Conservation (phyloP, 2,888 invertebrate species). For the Brassicogethes aeneus region DNA sequence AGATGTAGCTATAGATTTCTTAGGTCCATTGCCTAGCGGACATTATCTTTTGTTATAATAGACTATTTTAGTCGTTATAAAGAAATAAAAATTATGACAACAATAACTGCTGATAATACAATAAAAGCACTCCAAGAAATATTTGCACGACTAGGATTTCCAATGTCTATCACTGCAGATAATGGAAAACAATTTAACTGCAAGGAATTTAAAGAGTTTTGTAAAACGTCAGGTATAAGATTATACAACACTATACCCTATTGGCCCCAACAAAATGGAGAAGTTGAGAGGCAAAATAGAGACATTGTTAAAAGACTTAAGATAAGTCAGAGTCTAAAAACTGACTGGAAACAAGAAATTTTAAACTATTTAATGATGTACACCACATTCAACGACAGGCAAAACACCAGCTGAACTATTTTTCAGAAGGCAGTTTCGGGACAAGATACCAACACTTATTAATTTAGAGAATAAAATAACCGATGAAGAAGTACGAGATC, state of each 20-base stretch:
- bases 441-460: constrained; percentile 9
- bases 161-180: constrained; percentile 16
- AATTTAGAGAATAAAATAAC: constrained; percentile 2
- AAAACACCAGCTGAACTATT: constrained; percentile 12
- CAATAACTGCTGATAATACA: not conserved
- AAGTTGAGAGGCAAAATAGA: constrained; percentile 12
- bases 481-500: too few relatives aligned
- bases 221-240: constrained; percentile 12
- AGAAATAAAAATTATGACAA: constrained; percentile 4
- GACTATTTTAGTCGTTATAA: constrained; percentile 26
- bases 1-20: constrained; percentile 20
- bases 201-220: constrained; percentile 16
- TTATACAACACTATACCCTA: constrained; percentile 14
- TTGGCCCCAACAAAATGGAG: too few relatives aligned
- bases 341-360: constrained; percentile 8
- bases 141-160: constrained; percentile 14
- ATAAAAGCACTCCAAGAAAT: constrained; percentile 4
- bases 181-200: constrained; percentile 18
- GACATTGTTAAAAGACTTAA: constrained; percentile 12
- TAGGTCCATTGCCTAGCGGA: constrained; percentile 19
- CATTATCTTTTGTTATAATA: constrained; percentile 21
- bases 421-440: constrained; percentile 10
- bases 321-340: constrained; percentile 5
- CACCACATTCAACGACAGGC: constrained; percentile 6
- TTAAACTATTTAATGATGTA: constrained; percentile 11